Conservation (phyloP, 2,113 vertebrate genomes). For the Zosterops japonicus region DNA sequence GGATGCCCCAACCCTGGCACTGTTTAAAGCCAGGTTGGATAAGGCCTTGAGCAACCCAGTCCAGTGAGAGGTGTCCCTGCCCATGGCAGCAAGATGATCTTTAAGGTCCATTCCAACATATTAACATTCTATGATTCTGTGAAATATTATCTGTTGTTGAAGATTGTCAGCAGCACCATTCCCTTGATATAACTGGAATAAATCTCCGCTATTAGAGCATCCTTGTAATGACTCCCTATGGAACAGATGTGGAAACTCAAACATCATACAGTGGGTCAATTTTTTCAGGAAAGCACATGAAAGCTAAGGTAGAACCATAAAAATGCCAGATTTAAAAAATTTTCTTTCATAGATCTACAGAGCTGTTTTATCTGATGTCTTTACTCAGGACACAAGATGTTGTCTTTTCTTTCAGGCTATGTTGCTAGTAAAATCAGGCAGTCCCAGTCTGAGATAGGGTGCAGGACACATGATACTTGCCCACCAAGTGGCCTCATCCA, state of each 20-base stretch:
- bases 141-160: neutral
- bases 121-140: neutral
- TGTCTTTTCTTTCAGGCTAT: neutral
- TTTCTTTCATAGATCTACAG: neutral
- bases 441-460: neutral
- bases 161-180: neutral
- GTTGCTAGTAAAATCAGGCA: neutral
- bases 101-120: neutral
- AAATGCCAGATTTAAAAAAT: neutral
- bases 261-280: neutral
- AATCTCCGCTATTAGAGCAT: neutral
- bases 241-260: neutral
- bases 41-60: neutral
- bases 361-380: neutral
- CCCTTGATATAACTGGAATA: neutral
- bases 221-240: neutral
- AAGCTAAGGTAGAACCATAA: neutral
- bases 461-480: neutral
- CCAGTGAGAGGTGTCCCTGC: neutral
- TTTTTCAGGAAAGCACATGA: neutral
- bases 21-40: neutral
- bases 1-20: too few relatives aligned
- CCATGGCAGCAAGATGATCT: neutral
- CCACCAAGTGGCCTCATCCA: neutral
- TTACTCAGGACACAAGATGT: neutral